phyloP scores from a whole-genome alignment of 1,140 invertebrate species.

The Panagrolaimus sp. region DNA sequence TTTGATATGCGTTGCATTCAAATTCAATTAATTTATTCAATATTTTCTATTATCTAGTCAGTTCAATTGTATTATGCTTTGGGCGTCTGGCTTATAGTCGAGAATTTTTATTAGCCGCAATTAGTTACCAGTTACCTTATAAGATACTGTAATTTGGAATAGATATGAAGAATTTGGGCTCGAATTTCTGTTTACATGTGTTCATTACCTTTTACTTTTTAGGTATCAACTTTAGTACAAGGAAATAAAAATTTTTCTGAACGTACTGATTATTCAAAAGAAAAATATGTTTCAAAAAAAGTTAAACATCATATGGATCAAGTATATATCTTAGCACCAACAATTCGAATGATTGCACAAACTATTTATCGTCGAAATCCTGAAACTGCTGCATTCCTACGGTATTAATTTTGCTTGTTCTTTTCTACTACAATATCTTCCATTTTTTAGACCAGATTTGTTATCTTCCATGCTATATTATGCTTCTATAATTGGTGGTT shows the following conservation, averaged over 20 bases:
- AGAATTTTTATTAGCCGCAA: no score
- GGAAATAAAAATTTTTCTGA: slow-evolving; percentile 1
- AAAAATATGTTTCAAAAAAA: slow-evolving; percentile 1
- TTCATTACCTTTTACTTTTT: neutral
- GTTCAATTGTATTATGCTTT: no score
- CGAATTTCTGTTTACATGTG: no score
- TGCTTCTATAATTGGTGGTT: neutral
- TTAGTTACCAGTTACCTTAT: no score
- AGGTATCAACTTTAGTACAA: neutral
- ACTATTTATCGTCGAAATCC: neutral
- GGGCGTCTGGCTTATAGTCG: no score
- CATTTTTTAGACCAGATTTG: neutral
- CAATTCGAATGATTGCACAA: neutral
- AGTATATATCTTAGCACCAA: neutral
- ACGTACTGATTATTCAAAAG: neutral
- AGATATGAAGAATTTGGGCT: no score
- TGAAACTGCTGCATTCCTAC: neutral
- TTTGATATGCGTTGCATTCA: no score
- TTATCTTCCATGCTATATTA: neutral
- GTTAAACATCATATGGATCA: neutral
- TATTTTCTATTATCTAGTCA: no score
- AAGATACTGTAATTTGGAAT: no score
- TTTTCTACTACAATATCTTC: no score
- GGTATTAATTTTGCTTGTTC: no score
- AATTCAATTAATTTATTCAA: no score